phyloP scores from a whole-genome alignment of 2,888 invertebrate species.

The Cerceris ruficornis region DNA sequence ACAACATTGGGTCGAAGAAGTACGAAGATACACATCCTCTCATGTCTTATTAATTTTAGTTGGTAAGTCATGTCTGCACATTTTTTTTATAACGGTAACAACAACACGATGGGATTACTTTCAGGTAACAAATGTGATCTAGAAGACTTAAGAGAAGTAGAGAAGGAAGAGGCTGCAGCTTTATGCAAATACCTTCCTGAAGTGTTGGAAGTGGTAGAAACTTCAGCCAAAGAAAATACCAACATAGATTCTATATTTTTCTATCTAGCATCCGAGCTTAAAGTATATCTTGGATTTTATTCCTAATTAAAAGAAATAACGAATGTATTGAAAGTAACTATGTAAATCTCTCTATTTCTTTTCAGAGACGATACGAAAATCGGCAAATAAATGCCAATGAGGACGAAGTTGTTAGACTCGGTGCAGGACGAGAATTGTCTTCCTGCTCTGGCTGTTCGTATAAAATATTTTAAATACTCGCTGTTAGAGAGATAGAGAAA shows the following conservation, averaged over 20 bases:
- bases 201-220: conserved; percentile 93
- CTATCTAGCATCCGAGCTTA: conserved; percentile 92
- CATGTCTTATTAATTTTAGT: conserved; percentile 95
- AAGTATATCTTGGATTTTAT: conserved; percentile 83
- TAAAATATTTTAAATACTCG: conserved; percentile 56
- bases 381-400: conserved; percentile 72
- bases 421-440: conserved; percentile 73
- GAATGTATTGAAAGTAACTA: neutral
- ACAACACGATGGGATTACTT: conserved; percentile 25
- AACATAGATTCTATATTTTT: conserved; percentile 95
- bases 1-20: conserved; percentile 98
- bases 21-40: conserved; percentile 95
- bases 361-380: conserved; percentile 89
- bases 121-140: conserved; percentile 93
- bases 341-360: conserved; percentile 12
- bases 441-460: conserved; percentile 75
- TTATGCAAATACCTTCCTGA: conserved; percentile 94
- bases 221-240: conserved; percentile 95
- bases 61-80: conserved; percentile 83
- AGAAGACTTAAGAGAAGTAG: conserved; percentile 91
- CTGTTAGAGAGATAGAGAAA: conserved; percentile 4
- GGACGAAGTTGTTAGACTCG: conserved; percentile 73
- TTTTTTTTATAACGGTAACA: neutral
- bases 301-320: neutral
- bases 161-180: conserved; percentile 92